Evolutionary conservation across 2,797 vertebrate species (phyloP).

Genomic region (Pelodytes ibericus): DNA sequence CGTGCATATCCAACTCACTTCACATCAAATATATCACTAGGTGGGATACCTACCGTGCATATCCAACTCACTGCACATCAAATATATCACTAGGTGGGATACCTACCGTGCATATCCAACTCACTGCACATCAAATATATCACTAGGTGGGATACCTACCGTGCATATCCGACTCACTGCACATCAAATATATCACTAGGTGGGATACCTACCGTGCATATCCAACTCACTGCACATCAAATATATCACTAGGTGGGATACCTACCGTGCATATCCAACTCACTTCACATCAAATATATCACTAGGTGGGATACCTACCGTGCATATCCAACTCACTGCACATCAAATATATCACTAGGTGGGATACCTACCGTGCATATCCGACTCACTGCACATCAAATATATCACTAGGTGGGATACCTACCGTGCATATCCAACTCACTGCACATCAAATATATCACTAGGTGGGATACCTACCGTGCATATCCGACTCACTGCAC

Average conservation of each 20-base stretch:
- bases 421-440: constrained; percentile 8
- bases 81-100: too few species aligned
- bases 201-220: too few species aligned
- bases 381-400: constrained; percentile 1
- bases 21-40: constrained; percentile 6
- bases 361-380: too few species aligned
- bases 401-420: too few species aligned
- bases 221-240: constrained; percentile 5
- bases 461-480: too few species aligned
- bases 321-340: constrained; percentile 9
- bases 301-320: too few species aligned
- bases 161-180: constrained; percentile 8
- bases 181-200: constrained; percentile 8
- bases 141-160: too few species aligned
- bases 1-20: constrained; percentile 8
- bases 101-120: constrained; percentile 11
- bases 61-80: constrained; percentile 5
- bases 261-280: constrained; percentile 10
- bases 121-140: constrained; percentile 7
- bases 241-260: too few species aligned
- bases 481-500: constrained; percentile 8
- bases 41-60: too few species aligned
- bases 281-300: constrained; percentile 5
- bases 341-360: constrained; percentile 5
- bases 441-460: constrained; percentile 9